Evolutionary conservation across 2,113 vertebrate species (phyloP), one percentile per base, ranked within the genome.

Genomic region (Opisthocomus hoazin): DNA sequence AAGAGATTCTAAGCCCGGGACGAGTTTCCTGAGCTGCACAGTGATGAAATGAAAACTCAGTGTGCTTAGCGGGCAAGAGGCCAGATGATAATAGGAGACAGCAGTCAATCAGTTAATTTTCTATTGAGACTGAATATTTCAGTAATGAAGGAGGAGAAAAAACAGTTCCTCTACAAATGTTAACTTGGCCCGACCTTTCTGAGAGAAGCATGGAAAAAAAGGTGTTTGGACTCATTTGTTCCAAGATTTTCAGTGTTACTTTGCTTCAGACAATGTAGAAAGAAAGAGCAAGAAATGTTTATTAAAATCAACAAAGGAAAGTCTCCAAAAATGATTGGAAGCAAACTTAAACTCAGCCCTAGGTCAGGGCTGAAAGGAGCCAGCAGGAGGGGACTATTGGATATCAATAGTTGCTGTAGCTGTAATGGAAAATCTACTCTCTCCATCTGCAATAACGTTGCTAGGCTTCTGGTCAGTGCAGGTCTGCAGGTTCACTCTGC

Each of bases 1-100:
- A 93, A 92, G 89, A 91, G 83, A 26, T 86, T 45, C 85, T 79
- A 87, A 93, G 37, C 56, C 48, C 66, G 90, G 70, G 74, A 93
- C 89, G 50, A 24, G 18, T 94, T 79, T 90, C 29, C 78, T 48
- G n/a, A 93, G 80, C 80, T 91, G 61, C 36, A 60, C 15, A 15
- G 32, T 12, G 68, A 29, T 57, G 64, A 87, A 85, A 82, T 30
- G 27, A 91, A 87, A 87, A 58, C 39, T 56, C 46, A 15, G 24
- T 3, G 0, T 76, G 48, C 19, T 93, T 71, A 39, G 74, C 5
- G 4, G 50, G 41, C 41, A 26, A 24, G 16, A 48, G 84, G 41
- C 21, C 76, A 84, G 57, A 43, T 51, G n/a, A 23, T 43, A 70
- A 63, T 21, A 63, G 19, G 18, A 82, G 23, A 70, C 46, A 77